Conservation (phyloP, 2,113 vertebrate species). For the Craseonycteris thonglongyai region DNA sequence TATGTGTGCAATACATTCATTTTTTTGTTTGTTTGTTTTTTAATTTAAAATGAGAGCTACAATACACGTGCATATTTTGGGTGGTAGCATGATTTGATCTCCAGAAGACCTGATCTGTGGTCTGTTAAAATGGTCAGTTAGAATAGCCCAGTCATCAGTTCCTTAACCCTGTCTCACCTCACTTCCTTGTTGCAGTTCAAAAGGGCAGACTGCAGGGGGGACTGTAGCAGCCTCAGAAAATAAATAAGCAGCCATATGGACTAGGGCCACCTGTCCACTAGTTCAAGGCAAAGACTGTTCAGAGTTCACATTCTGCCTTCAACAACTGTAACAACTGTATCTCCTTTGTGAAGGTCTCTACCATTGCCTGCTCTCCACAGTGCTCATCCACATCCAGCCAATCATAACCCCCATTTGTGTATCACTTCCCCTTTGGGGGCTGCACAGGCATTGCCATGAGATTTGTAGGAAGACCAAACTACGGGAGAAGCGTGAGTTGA, state of each 20-base stretch:
- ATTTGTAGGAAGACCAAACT: not conserved
- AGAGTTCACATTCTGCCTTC: not conserved
- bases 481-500: not conserved
- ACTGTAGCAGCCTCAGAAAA: not conserved
- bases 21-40: not conserved
- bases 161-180: not conserved
- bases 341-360: not conserved
- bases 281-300: not conserved
- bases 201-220: not conserved
- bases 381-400: not conserved
- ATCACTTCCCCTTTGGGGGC: not conserved
- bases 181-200: not conserved
- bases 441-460: not conserved
- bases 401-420: accelerated
- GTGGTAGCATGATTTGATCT: not conserved
- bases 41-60: not conserved
- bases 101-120: not conserved
- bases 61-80: not conserved
- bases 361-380: not conserved
- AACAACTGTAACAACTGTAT: not conserved
- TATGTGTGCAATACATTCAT: not conserved
- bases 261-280: not conserved
- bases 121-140: not conserved
- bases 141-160: not conserved
- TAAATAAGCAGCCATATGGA: not conserved